Base-by-base conservation (phyloP, 2,888 invertebrate genomes). In the Lithophane leautieri region DNA sequence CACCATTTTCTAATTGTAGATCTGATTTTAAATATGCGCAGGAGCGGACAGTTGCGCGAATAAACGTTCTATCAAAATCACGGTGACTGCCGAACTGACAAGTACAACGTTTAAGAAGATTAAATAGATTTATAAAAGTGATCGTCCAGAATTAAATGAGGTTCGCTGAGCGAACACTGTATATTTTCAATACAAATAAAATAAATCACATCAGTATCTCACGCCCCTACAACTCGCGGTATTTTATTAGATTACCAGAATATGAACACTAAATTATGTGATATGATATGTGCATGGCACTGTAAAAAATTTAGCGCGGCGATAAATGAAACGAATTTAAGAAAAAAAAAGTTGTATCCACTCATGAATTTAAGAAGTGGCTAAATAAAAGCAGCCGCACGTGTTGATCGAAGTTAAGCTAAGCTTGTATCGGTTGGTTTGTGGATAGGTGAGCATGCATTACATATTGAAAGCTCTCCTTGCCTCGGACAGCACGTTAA, bases 111-210 rank as follows among this genome's bases (percentile, higher is more conserved):
- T 71, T 71, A 44, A n/a, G 60, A 74, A 78, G 78, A 82, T 71
- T 73, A 25, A 54, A 76, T 47, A 54, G 77, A 60, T 80, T 71
- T 61, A 47, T 71, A 73, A 70, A 69, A 42, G 8, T 44, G 68
- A 70, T 65, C 42, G 34, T 60, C 28, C 19, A 40, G n/a, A 1
- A 63, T 69, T 66, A 50, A 54, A 61, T 70, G 47, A 71, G n/a
- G 69, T 67, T 54, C 34, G n/a, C 34, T 22, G 50, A 50, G 4
- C 62, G 63, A 62, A 66, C 42, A n/a, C 19, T 56, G 63, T 61
- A 66, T 76, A 71, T 78, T 76, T 76, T 79, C 44, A 66, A 68
- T 80, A 47, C 12, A 63, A 74, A 75, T 80, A 56, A 74, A 62
- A 83, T 83, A 72, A 78, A 78, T 84, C 70, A 76, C 63, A 71